Evolutionary conservation across 1,140 invertebrate genomes (phyloP).

Genomic region (Vanessa tameamea): DNA sequence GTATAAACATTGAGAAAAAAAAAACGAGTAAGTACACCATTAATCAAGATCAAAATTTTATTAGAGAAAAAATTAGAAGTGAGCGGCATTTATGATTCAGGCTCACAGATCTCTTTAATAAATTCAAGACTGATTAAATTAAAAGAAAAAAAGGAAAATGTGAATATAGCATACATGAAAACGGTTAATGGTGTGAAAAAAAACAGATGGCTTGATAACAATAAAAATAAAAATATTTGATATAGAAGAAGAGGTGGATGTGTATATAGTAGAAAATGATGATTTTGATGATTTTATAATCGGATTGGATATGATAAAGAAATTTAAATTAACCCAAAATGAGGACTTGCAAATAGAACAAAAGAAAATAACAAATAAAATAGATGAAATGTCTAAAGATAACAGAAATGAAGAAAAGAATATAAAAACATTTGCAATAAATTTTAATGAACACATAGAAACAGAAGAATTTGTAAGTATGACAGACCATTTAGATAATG

Average conservation of each 20-base stretch:
- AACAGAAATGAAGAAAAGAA: slow-evolving; percentile 28
- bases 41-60: slow-evolving; percentile 53
- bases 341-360: slow-evolving; percentile 37
- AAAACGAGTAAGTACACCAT: slow-evolving; percentile 57
- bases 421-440: slow-evolving; percentile 23
- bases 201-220: slow-evolving; percentile 37
- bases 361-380: slow-evolving; percentile 35
- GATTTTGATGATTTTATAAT: too few species aligned
- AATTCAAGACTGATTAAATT: slow-evolving; percentile 48
- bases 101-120: slow-evolving; percentile 47
- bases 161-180: slow-evolving; percentile 33
- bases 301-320: slow-evolving; percentile 32
- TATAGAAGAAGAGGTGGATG: slow-evolving; percentile 14
- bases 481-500: too few species aligned
- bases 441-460: slow-evolving; percentile 29
- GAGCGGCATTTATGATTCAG: slow-evolving; percentile 50
- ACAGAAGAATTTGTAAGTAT: slow-evolving; percentile 15
- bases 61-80: slow-evolving; percentile 46
- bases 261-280: slow-evolving; percentile 8
- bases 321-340: slow-evolving; percentile 39
- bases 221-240: slow-evolving; percentile 20
- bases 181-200: slow-evolving; percentile 47
- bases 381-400: slow-evolving; percentile 18
- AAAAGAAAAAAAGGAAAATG: slow-evolving; percentile 37
- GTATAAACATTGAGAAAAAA: slow-evolving; percentile 47